phyloP scores from a whole-genome alignment of 2,113 vertebrate species.

The Trogon melanurus region DNA sequence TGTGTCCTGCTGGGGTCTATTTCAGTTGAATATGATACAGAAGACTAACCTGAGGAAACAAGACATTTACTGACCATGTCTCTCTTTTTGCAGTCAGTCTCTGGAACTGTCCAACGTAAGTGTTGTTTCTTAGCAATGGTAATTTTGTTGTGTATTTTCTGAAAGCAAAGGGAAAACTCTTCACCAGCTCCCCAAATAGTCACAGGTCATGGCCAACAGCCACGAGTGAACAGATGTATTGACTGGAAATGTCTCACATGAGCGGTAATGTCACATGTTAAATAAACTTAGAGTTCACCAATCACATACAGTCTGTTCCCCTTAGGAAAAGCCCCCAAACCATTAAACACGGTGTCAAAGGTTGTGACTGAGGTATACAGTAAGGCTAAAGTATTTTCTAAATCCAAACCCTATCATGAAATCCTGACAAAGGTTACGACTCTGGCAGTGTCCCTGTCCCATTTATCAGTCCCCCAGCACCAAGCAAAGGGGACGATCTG shows the following conservation, averaged over 20 bases:
- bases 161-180: background rate
- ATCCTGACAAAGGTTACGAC: background rate
- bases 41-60: background rate
- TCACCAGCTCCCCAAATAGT: background rate
- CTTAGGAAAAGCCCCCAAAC: background rate
- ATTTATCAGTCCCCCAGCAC: background rate
- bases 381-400: background rate
- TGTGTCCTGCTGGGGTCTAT: background rate
- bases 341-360: background rate
- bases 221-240: background rate
- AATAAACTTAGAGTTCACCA: background rate
- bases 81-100: background rate
- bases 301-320: background rate
- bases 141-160: background rate
- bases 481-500: fast-evolving
- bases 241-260: background rate
- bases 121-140: background rate
- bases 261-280: background rate
- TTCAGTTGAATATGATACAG: background rate
- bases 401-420: background rate
- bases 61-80: fast-evolving
- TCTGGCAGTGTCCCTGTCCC: fast-evolving
- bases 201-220: background rate
- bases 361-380: background rate
- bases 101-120: background rate